Base-by-base conservation (phyloP, 2,888 invertebrate species). In the Apoderus coryli region DNA sequence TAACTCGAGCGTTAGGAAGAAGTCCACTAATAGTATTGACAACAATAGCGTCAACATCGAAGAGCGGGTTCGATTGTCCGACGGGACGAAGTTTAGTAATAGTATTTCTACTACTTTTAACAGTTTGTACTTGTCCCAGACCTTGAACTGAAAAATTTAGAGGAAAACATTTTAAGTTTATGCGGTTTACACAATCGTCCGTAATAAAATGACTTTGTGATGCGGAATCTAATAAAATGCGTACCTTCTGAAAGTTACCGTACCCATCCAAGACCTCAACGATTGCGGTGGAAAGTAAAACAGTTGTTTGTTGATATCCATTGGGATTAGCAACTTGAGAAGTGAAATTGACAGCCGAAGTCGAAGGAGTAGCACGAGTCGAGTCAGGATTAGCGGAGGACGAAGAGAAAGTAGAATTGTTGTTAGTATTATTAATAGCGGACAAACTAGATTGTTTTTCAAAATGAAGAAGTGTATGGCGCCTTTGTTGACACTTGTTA, bases 121-220 rank as follows among this genome's bases (percentile, higher is more conserved):
- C 5, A 10, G 11, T 23, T 5, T 10, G 23, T 5, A 11, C n/a
- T 23, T 23, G 5, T 10, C 23, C 23, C 4, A 23, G n/a, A 9
- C 23, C 23, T 23, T 23, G 5, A 5, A 23, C 23, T 10, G n/a
- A 5, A 9, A 23, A 5, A 6, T 23, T 11, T n/a, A 9, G 11
- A 10, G n/a, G n/a, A 9, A 10, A 4, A 23, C 23, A 10, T 10
- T 6, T 4, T 23, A 23, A 23, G 11, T 11, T 4, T 5, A 23
- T 5, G 11, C 23, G 23, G n/a, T 23, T 23, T 5, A 23, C 23
- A 23, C 23, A 23, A 23, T 4, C 23, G n/a, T 23, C 11, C n/a
- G 23, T 23, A 4, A 23, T 23, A 11, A 23, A 23, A n/a, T 23
- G n/a, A 4, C 4, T 4, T 4, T 10, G 5, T 23, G 23, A 23